Conservation (phyloP, 2,113 vertebrate genomes). For the Pomatorhinus ruficollis region DNA sequence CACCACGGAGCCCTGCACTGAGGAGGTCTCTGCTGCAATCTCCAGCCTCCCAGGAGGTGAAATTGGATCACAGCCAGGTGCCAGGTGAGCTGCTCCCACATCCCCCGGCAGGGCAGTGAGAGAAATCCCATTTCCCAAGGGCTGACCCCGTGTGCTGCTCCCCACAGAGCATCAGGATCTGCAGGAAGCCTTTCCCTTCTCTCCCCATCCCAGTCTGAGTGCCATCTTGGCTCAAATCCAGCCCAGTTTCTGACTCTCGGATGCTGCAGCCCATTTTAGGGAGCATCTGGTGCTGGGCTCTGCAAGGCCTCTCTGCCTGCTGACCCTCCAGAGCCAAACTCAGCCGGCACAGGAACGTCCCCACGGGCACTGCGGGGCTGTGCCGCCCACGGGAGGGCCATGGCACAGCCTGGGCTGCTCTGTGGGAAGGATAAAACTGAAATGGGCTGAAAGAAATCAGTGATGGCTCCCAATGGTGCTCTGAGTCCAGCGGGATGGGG, state of each 20-base stretch:
- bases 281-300: background rate
- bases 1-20: background rate
- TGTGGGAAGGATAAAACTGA: background rate
- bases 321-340: background rate
- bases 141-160: background rate
- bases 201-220: background rate
- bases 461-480: background rate
- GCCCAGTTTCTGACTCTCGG: background rate
- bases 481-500: fast-evolving
- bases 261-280: background rate
- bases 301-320: background rate
- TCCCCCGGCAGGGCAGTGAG: background rate
- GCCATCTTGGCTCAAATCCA: background rate
- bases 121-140: background rate
- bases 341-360: background rate
- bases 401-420: background rate
- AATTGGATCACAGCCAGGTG: background rate
- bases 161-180: background rate
- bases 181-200: background rate
- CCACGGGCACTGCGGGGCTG: background rate
- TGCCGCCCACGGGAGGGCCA: background rate
- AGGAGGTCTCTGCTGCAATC: background rate
- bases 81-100: background rate
- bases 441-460: background rate
- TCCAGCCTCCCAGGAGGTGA: background rate